A percentile compares a stretch with the other conserved stretches of the same genome.
phyloP scores from a whole-genome alignment of 2,888 invertebrate genomes.

The Drosophila recens region DNA sequence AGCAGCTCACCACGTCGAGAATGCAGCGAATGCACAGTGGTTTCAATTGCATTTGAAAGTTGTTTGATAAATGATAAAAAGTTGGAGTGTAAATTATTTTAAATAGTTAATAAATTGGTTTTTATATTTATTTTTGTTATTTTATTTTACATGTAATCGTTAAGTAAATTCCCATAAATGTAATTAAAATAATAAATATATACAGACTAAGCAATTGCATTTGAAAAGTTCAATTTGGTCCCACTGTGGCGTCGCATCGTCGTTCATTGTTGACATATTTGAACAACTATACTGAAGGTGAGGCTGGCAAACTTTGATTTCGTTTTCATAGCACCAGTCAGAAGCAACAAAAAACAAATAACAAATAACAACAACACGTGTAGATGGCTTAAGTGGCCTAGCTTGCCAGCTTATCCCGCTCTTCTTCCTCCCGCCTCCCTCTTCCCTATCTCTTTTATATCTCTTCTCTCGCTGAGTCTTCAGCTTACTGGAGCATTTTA shows the following conservation, averaged over 20 bases:
- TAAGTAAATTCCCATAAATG: too few species aligned
- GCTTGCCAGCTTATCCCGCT: conserved; percentile 56
- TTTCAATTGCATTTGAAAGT: background rate
- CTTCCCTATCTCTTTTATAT: background rate
- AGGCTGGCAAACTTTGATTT: conserved; percentile 74
- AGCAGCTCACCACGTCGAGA: conserved; percentile 32
- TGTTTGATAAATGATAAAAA: background rate
- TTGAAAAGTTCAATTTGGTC: background rate
- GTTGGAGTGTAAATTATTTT: background rate
- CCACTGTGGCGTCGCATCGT: conserved; percentile 13
- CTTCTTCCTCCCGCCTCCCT: too few species aligned
- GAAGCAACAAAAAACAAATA: conserved; percentile 28
- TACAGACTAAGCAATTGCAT: too few species aligned
- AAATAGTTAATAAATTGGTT: too few species aligned
- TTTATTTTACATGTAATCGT: too few species aligned
- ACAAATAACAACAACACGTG: conserved; percentile 56
- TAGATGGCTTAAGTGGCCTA: conserved; percentile 66
- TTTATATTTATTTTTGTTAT: too few species aligned
- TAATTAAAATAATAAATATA: too few species aligned
- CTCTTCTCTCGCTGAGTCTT: background rate
- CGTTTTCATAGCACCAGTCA: conserved; percentile 21
- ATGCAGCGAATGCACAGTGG: conserved; percentile 13
- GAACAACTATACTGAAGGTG: conserved; percentile 67
- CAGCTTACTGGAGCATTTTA: conserved; percentile 6
- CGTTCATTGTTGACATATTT: conserved; percentile 75